Base-by-base conservation (phyloP, 2,888 invertebrate genomes). In the Tinea trinotella region DNA sequence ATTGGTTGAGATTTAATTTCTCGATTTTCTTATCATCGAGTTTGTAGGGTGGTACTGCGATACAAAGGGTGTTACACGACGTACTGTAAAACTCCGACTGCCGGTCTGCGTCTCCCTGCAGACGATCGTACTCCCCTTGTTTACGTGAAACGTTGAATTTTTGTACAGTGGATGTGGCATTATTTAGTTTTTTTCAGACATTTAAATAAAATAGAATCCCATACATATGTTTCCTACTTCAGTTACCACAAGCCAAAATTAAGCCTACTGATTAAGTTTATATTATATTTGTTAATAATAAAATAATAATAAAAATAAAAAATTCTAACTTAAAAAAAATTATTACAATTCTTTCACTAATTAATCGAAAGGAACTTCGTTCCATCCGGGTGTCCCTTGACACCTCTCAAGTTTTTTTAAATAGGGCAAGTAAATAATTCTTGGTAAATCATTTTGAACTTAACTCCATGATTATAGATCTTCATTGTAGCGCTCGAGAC, bases 401-500 rank as follows among this genome's bases (percentile, higher is more conserved):
- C n/a, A n/a, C n/a, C n/a, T n/a, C n/a, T n/a, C n/a, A n/a, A n/a
- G n/a, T n/a, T n/a, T n/a, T n/a, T n/a, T n/a, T n/a, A n/a, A n/a
- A n/a, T n/a, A n/a, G n/a, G n/a, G n/a, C n/a, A n/a, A n/a, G n/a
- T n/a, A n/a, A n/a, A n/a, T n/a, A n/a, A n/a, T n/a, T n/a, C n/a
- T n/a, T n/a, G n/a, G 4, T 22, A 22, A 22, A 22, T 22, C 3
- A 5, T 22, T 22, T 30, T 30, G 30, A 30, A 10, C 30, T 7
- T 30, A 30, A 30, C 30, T 30, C 7, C 30, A 30, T 30, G 40
- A 15, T 40, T 6, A 13, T 40, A 9, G 46, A 19, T 2, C 10
- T 17, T 17, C 46, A 19, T 46, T 19, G 19, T 3, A 46, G 18
- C 15, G 7, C 58, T 54, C 55, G 58, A 60, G 56, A 57, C 57